Percentiles rank a stretch among this genome's conserved stretches.
These are phyloP conservation scores for Nanorana parkeri DNA, from an alignment of 2,113 vertebrate genomes.

Conservation along the genomic window DNA sequence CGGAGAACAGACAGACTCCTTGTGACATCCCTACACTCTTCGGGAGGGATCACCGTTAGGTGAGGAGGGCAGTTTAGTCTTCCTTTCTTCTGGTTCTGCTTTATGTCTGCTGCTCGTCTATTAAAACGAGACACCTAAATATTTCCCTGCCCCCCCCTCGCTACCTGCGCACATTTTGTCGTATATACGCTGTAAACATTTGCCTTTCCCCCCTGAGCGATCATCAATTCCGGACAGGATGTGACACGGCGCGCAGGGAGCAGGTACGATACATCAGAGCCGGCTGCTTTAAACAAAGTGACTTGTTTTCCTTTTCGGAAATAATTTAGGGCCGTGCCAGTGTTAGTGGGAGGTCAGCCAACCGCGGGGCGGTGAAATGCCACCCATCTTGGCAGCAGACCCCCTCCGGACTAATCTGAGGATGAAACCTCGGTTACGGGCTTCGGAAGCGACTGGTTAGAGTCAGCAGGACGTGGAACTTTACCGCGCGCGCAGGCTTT, in stretches of 20 bases:
- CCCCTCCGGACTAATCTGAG: background rate
- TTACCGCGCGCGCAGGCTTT: too few species aligned
- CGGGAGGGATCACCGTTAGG: background rate
- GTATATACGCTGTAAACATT: conserved; percentile 29
- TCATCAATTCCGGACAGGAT: conserved; percentile 46
- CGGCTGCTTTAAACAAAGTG: conserved; percentile 14
- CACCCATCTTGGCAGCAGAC: conserved; percentile 12
- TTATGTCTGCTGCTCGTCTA: conserved; percentile 25
- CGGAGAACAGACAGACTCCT: conserved; percentile 1
- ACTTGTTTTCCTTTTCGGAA: conserved; percentile 43
- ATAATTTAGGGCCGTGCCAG: conserved; percentile 45
- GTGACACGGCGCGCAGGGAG: conserved; percentile 6
- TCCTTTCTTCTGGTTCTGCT: conserved; percentile 1
- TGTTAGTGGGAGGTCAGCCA: conserved; percentile 43
- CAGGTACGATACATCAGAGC: conserved; percentile 36
- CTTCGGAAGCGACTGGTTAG: background rate
- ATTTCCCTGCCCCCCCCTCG: background rate
- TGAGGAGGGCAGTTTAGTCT: conserved; percentile 27
- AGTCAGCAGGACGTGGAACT: background rate
- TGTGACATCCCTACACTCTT: background rate
- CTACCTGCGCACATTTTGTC: background rate
- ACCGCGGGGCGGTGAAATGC: background rate
- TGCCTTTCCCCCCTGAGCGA: conserved; percentile 4
- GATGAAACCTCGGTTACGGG: background rate
- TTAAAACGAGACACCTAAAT: conserved; percentile 24